phyloP scores from a whole-genome alignment of 2,797 vertebrate species.

The Sphenopsis melanotis region DNA sequence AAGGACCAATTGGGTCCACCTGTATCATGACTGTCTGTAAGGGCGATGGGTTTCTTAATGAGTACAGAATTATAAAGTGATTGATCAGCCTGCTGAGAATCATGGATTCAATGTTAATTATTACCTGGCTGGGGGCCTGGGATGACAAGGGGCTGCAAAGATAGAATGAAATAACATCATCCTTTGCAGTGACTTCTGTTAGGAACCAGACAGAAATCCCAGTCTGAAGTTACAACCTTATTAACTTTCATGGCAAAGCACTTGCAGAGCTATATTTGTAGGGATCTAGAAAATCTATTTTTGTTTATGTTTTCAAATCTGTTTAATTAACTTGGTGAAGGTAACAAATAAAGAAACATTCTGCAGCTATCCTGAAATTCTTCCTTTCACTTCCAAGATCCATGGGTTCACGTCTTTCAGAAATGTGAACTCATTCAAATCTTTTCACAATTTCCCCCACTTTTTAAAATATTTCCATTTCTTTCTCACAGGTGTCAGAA shows the following conservation, averaged over 20 bases:
- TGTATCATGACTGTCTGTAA: neutral
- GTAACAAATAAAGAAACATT: neutral
- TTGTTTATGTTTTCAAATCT: conserved; percentile 59
- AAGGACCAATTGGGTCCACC: neutral
- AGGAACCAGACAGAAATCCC: neutral
- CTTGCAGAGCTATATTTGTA: neutral
- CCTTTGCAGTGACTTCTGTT: neutral
- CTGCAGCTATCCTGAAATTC: neutral
- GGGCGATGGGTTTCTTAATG: neutral
- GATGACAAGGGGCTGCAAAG: neutral
- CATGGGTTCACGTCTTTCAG: neutral
- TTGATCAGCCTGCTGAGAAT: neutral
- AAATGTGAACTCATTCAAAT: conserved; percentile 29
- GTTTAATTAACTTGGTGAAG: conserved; percentile 49
- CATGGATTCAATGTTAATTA: neutral
- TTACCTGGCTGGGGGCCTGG: neutral
- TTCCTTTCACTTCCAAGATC: neutral
- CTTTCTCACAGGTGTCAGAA: neutral
- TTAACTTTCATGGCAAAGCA: neutral
- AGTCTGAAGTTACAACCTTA: neutral
- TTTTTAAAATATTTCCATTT: neutral
- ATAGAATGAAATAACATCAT: neutral
- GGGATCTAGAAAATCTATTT: conserved; percentile 38
- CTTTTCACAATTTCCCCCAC: neutral
- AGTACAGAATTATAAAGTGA: neutral